These are phyloP conservation scores for Antennarius striatus DNA, from an alignment of 2,113 vertebrate species.

Conservation along the genomic window DNA sequence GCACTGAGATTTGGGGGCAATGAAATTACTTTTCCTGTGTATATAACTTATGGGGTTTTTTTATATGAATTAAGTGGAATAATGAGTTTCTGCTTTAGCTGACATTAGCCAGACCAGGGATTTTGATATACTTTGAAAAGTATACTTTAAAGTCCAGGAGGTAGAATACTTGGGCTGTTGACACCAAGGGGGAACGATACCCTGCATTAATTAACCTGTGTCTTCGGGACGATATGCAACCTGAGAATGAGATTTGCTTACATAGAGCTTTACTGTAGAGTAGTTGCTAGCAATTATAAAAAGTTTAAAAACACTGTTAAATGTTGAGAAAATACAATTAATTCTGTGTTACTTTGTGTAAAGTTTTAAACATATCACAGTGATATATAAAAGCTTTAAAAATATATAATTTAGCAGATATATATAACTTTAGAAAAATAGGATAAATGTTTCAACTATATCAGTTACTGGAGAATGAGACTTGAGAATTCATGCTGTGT, in stretches of 20 bases:
- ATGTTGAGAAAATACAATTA: no score
- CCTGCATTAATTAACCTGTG: conserved; percentile 21
- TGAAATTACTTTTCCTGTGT: conserved; percentile 15
- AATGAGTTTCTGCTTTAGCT: conserved; percentile 26
- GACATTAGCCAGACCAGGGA: conserved; percentile 8
- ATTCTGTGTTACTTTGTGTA: no score
- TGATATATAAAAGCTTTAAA: no score
- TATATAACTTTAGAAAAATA: no score
- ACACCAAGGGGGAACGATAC: not conserved
- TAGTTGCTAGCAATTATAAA: no score
- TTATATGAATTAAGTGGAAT: conserved; percentile 33
- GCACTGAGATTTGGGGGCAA: conserved; percentile 1
- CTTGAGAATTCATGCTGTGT: no score
- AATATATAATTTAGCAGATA: no score
- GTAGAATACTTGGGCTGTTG: not conserved
- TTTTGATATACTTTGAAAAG: conserved; percentile 27
- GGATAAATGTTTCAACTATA: no score
- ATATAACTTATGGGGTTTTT: conserved; percentile 20
- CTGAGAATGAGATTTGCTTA: conserved; percentile 12
- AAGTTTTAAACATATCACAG: no score
- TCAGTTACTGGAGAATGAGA: no score
- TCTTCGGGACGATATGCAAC: conserved; percentile 8
- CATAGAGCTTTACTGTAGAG: no score
- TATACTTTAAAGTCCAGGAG: conserved; percentile 12
- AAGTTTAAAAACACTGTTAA: no score